These are phyloP conservation scores for Thecophora atra DNA, from an alignment of 2,888 invertebrate genomes.

Conservation along the genomic window DNA sequence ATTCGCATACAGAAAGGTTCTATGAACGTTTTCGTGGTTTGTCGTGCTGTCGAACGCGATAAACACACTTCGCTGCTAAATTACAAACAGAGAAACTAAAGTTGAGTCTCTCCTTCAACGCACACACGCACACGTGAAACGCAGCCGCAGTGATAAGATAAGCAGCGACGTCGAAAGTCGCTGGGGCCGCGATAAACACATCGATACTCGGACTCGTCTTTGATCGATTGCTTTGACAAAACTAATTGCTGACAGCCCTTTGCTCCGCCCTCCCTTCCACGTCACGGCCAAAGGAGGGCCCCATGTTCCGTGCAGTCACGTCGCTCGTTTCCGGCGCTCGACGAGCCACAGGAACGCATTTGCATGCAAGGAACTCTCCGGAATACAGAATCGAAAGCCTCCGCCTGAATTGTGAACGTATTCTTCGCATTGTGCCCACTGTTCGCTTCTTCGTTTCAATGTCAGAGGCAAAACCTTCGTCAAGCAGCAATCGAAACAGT, in stretches of 20 bases:
- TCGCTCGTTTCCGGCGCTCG: slow-evolving; percentile 63
- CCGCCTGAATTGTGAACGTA: not conserved
- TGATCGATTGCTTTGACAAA: slow-evolving; percentile 3
- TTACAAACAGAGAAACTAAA: too few species aligned
- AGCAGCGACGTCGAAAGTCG: not conserved
- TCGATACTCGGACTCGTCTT: not conserved
- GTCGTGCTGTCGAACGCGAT: too few species aligned
- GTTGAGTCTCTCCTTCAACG: too few species aligned
- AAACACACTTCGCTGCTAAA: too few species aligned
- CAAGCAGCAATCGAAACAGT: not conserved
- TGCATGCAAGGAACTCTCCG: slow-evolving; percentile 35
- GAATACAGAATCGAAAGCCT: too few species aligned
- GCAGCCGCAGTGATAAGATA: slow-evolving; percentile 18
- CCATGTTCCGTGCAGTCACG: slow-evolving; percentile 59
- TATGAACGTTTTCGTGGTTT: too few species aligned
- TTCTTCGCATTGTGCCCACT: too few species aligned
- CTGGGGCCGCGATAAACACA: not conserved
- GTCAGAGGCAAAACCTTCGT: slow-evolving; percentile 10
- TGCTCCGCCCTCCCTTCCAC: not conserved
- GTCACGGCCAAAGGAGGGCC: not conserved
- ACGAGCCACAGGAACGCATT: slow-evolving; percentile 35
- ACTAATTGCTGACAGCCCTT: too few species aligned
- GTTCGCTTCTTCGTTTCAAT: slow-evolving; percentile 6
- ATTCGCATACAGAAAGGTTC: not conserved
- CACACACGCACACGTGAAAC: not conserved